Percentiles rank a stretch among this genome's conserved stretches.
phyloP scores from a whole-genome alignment of 2,113 vertebrate species.

The Morone chrysops region DNA sequence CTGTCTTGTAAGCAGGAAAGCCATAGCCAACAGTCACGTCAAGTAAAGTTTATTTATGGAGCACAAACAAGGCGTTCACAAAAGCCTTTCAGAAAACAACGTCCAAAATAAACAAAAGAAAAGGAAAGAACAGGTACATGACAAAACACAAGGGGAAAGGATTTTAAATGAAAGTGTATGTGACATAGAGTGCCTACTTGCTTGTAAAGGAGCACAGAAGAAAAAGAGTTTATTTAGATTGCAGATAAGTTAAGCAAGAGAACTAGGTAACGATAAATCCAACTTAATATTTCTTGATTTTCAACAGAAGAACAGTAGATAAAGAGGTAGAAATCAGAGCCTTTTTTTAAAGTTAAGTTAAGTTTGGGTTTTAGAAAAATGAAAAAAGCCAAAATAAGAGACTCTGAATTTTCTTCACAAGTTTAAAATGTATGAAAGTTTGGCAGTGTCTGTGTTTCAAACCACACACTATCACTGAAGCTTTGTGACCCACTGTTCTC shows the following conservation, averaged over 20 bases:
- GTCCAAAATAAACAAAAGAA: conserved; percentile 8
- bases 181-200: conserved; percentile 4
- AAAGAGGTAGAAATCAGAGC: neutral
- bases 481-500: conserved; percentile 35
- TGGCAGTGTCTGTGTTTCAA: conserved; percentile 12
- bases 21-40: too few relatives aligned
- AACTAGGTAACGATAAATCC: too few relatives aligned
- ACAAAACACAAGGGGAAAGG: neutral
- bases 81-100: conserved; percentile 9
- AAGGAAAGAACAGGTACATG: conserved; percentile 3
- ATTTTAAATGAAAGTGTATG: neutral
- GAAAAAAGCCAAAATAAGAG: neutral
- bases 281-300: neutral
- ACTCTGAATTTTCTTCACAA: neutral
- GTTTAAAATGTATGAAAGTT: conserved; percentile 18
- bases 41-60: conserved; percentile 18
- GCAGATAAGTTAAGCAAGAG: neutral
- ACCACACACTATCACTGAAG: conserved; percentile 30
- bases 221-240: neutral
- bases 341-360: neutral
- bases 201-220: neutral
- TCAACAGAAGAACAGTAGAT: neutral
- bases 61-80: conserved; percentile 22
- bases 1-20: neutral
- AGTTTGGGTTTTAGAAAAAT: neutral